Evolutionary conservation across 2,888 invertebrate species (phyloP).

Genomic region (Eupithecia pulchellata): DNA sequence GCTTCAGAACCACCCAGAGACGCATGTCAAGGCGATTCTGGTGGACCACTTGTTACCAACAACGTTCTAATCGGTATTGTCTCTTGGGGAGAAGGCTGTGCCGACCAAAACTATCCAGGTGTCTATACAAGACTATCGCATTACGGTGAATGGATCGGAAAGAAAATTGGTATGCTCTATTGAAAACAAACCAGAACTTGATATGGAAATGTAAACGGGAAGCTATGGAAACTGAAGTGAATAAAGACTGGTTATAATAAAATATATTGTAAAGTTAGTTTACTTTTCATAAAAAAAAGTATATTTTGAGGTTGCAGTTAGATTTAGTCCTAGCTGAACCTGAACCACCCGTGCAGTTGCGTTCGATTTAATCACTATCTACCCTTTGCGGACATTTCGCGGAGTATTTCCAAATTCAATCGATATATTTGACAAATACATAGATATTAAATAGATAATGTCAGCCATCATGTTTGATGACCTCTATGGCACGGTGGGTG

Average conservation of each 20-base stretch:
- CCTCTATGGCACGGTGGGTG: too few relatives aligned
- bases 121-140: slow-evolving; percentile 83
- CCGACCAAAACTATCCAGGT: slow-evolving; percentile 80
- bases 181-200: slow-evolving; percentile 12
- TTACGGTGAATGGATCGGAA: slow-evolving; percentile 68
- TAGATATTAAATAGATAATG: too few relatives aligned
- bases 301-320: neutral
- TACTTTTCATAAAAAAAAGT: neutral
- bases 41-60: slow-evolving; percentile 83
- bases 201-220: neutral
- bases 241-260: slow-evolving; percentile 9
- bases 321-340: neutral
- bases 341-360: slow-evolving; percentile 38
- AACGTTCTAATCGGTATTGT: slow-evolving; percentile 81
- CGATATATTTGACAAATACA: slow-evolving; percentile 33
- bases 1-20: slow-evolving; percentile 66
- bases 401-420: slow-evolving; percentile 43
- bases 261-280: neutral
- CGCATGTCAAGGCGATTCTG: slow-evolving; percentile 86
- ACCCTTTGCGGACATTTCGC: slow-evolving; percentile 36
- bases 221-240: neutral
- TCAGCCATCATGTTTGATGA: slow-evolving; percentile 23
- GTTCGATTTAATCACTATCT: slow-evolving; percentile 49
- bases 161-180: slow-evolving; percentile 26
- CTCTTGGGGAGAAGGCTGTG: slow-evolving; percentile 86